Evolutionary conservation across 30 jellyfish, hydroid and myxozoan species (phyloP).

Genomic region (Catostylus mosaicus): DNA sequence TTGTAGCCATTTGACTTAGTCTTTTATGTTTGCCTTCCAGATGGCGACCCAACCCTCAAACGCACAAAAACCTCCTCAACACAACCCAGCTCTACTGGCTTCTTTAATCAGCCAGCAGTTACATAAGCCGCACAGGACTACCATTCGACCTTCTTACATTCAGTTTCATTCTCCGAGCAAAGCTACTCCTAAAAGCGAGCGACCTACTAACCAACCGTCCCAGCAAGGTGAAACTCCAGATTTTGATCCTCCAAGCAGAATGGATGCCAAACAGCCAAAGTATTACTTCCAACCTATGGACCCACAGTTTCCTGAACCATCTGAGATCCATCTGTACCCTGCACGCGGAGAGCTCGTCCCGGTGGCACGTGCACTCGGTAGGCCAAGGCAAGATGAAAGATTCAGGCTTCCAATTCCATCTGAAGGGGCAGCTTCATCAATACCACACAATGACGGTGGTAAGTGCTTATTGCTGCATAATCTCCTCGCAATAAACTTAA

Average conservation of each 20-base stretch:
- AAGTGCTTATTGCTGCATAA: no score
- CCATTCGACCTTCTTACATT: slow-evolving; percentile 71
- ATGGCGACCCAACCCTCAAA: neutral
- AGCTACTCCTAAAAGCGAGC: neutral
- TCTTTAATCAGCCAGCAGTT: slow-evolving; percentile 23
- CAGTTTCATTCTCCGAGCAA: slow-evolving; percentile 63
- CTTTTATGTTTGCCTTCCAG: no score
- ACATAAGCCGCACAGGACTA: slow-evolving; percentile 32
- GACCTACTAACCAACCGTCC: neutral
- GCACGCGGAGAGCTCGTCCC: slow-evolving; percentile 74
- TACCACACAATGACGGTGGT: no score
- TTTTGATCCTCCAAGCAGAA: neutral
- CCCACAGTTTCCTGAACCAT: neutral
- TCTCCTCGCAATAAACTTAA: no score
- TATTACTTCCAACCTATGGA: slow-evolving; percentile 59
- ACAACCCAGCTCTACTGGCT: slow-evolving; percentile 47
- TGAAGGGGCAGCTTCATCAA: neutral
- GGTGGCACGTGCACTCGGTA: slow-evolving; percentile 68
- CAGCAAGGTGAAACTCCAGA: neutral
- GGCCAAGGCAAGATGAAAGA: slow-evolving; percentile 66
- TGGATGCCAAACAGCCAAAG: slow-evolving; percentile 8
- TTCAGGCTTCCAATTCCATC: slow-evolving; percentile 71
- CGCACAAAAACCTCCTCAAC: slow-evolving; percentile 5
- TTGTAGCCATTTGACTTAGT: no score
- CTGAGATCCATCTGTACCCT: slow-evolving; percentile 11